Evolutionary conservation across 2,797 vertebrate species (phyloP).

Genomic region (Monodelphis domestica): DNA sequence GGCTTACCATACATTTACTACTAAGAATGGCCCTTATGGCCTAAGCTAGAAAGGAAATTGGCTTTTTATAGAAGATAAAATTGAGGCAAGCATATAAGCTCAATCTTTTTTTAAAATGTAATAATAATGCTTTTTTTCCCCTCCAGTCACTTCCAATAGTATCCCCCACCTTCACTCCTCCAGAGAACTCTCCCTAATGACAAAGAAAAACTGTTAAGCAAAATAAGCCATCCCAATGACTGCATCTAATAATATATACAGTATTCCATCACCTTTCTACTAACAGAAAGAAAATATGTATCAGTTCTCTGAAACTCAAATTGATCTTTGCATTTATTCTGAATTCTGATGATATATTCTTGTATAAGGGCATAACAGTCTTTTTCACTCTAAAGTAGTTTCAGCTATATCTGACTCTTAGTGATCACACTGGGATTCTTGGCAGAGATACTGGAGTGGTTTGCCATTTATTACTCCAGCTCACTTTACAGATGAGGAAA

Average conservation of each 20-base stretch:
- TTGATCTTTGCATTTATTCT: neutral
- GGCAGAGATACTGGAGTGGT: too few relatives aligned
- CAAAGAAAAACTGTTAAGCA: neutral
- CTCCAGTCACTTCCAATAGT: neutral
- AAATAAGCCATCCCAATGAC: neutral
- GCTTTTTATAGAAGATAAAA: neutral
- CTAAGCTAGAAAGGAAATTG: neutral
- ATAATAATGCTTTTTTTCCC: neutral
- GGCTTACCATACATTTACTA: neutral
- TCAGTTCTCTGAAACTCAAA: neutral
- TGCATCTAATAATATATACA: neutral
- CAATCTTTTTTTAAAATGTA: neutral
- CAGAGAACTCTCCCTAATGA: neutral
- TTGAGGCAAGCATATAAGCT: neutral
- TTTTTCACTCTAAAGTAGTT: neutral
- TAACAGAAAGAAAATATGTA: too few relatives aligned
- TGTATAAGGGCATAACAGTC: neutral
- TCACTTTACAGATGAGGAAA: too few relatives aligned
- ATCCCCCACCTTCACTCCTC: neutral
- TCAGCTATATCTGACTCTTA: too few relatives aligned
- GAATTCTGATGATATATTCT: neutral
- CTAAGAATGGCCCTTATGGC: neutral
- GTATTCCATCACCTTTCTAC: neutral
- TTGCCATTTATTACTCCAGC: too few relatives aligned
- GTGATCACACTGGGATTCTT: too few relatives aligned